A percentile compares a stretch with the other conserved stretches of the same genome.
These are phyloP conservation scores for Eulemur rubriventer DNA, from an alignment of 2,797 vertebrate genomes.

Conservation along the genomic window DNA sequence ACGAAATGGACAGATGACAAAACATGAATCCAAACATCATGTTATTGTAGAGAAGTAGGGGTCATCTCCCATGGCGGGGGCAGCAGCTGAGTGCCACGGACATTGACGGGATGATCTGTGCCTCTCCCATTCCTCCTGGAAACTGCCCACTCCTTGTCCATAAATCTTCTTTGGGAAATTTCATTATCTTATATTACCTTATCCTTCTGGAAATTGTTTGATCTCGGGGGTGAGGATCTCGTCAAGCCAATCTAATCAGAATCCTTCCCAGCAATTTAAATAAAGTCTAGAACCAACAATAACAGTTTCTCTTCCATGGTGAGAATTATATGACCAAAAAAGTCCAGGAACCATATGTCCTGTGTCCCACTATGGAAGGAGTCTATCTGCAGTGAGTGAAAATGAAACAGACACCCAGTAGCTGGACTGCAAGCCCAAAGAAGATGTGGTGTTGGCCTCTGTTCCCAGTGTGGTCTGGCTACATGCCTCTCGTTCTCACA, in stretches of 20 bases:
- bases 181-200: neutral
- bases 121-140: neutral
- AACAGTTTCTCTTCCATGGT: neutral
- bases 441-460: neutral
- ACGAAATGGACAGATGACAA: neutral
- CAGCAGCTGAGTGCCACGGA: too few relatives aligned
- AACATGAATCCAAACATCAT: neutral
- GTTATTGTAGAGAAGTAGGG: neutral
- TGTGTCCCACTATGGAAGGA: neutral
- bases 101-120: rapidly evolving
- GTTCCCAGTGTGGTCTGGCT: neutral
- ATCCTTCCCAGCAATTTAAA: constrained; percentile 16
- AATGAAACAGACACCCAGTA: neutral
- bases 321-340: neutral
- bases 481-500: neutral
- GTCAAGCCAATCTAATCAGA: neutral
- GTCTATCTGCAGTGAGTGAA: neutral
- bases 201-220: neutral
- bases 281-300: neutral
- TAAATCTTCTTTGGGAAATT: neutral
- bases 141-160: neutral
- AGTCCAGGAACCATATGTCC: neutral
- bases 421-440: neutral
- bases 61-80: rapidly evolving
- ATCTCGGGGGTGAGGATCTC: neutral